Evolutionary conservation across 2,113 vertebrate genomes (phyloP).

Genomic region (Sinocyclocheilus maitianheensis): DNA sequence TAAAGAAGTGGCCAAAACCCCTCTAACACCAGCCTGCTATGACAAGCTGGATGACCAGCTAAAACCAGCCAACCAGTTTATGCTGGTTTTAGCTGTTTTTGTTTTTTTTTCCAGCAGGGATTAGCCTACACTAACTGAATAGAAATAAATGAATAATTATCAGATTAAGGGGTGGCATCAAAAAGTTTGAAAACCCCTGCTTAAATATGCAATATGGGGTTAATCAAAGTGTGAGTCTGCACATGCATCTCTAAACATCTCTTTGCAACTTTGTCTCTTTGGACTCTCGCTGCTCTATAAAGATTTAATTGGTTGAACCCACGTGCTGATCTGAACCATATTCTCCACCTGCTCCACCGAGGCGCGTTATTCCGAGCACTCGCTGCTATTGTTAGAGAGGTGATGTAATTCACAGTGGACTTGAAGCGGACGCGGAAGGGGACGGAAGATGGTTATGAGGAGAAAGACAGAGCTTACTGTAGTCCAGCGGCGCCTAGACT

Average conservation of each 20-base stretch:
- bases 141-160: neutral
- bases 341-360: slow-evolving; percentile 14
- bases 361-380: slow-evolving; percentile 15
- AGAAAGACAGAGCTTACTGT: neutral
- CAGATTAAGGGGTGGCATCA: neutral
- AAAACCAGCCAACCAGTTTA: too few relatives aligned
- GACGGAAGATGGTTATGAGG: neutral
- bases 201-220: neutral
- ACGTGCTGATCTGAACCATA: slow-evolving; percentile 29
- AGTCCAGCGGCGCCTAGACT: neutral
- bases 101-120: neutral
- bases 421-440: neutral
- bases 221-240: neutral
- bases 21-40: too few relatives aligned
- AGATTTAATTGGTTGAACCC: slow-evolving; percentile 33
- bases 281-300: neutral
- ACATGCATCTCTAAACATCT: neutral
- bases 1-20: too few relatives aligned
- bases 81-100: too few relatives aligned
- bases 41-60: too few relatives aligned
- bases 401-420: slow-evolving; percentile 48
- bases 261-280: slow-evolving; percentile 11
- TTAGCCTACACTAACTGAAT: neutral
- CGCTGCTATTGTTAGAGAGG: slow-evolving; percentile 43
- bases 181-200: neutral